These are phyloP conservation scores for Tipula unca DNA, from an alignment of 2,888 invertebrate species.

Conservation along the genomic window DNA sequence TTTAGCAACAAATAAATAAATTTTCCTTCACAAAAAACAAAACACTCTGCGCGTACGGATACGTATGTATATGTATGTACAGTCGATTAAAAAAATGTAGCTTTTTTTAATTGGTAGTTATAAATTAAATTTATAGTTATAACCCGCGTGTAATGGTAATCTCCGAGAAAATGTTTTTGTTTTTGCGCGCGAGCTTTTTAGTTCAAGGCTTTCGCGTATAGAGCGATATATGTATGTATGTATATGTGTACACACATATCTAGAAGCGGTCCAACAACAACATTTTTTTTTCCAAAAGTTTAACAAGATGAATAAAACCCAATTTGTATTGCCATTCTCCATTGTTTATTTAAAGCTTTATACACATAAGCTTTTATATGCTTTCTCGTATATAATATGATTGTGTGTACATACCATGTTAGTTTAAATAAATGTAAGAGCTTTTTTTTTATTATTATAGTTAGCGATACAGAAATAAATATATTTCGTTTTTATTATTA, in stretches of 20 bases:
- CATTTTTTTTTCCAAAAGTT: background rate
- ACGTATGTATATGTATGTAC: background rate
- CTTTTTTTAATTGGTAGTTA: background rate
- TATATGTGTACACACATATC: background rate
- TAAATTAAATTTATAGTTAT: background rate
- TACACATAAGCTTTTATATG: background rate
- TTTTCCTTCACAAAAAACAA: background rate
- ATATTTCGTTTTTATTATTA: background rate
- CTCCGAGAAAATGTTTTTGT: background rate
- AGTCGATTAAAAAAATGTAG: background rate
- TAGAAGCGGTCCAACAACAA: background rate
- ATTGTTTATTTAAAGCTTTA: background rate
- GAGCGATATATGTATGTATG: background rate
- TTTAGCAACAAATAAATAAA: background rate
- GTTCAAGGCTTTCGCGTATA: background rate
- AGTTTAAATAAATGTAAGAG: background rate
- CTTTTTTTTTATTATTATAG: background rate
- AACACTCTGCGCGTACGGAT: background rate
- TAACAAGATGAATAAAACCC: background rate
- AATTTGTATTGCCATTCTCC: background rate
- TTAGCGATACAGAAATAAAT: background rate
- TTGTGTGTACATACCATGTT: background rate
- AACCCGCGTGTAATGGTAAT: background rate
- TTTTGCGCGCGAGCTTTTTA: background rate
- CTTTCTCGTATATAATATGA: too few relatives aligned